Evolutionary conservation across 2,113 vertebrate genomes (phyloP), one percentile per base, ranked within the genome.

Genomic region (Corythornis madagascariensis): DNA sequence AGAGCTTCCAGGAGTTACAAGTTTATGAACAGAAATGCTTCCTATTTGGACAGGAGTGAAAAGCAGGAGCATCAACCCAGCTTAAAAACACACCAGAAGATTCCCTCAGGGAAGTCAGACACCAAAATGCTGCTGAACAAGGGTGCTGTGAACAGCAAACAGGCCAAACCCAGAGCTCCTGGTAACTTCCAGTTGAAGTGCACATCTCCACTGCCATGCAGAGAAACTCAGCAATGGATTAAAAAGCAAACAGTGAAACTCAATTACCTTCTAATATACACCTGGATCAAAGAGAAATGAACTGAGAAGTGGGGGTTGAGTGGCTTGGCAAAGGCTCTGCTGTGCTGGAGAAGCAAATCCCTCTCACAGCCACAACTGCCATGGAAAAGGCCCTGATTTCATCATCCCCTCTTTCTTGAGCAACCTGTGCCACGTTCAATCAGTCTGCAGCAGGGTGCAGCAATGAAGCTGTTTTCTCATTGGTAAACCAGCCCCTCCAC

Each of bases 221-320:
- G 48, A 86, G 48, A 75, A 92, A 76, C 7, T 14, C 56, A 79
- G 18, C 85, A 95, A 81, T 42, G 53, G 29, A 90, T 92, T 89
- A 50, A 93, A 74, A 81, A 82, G 57, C 53, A 65, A 92, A 69
- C 13, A 48, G 11, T 78, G 57, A 90, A 88, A 92, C 28, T 85
- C 87, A 87, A 89, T 88, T 83, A 83, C 19, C 74, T 85, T 88
- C 79, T 88, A 85, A 82, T 89, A 80, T 16, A 59, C 25, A 50
- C 76, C 89, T 85, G 42, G 26, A 83, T 92, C 25, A 85, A 82
- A 84, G 31, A 73, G 17, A 83, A 95, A 85, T 70, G 79, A 93
- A 89, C 56, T 73, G 71, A 76, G 38, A 75, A 90, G 81, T 31
- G 13, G 25, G 25, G 13, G 26, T 75, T 66, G 65, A 86, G 84